phyloP scores from a whole-genome alignment of 2,113 vertebrate genomes.

The Mungos mungo region DNA sequence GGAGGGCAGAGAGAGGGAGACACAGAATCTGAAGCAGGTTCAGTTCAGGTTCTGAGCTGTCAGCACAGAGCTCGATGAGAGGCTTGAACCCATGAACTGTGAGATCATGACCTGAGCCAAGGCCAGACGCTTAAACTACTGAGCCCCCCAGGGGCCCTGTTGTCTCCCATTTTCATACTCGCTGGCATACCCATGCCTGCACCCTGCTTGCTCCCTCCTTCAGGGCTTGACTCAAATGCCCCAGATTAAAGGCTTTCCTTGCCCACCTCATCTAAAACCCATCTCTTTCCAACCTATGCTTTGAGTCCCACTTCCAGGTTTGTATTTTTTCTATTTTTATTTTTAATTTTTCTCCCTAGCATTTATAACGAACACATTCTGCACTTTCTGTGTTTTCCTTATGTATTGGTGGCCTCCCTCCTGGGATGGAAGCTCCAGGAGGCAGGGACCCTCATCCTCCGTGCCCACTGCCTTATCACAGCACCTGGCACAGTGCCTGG shows the following conservation, averaged over 20 bases:
- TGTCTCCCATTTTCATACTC: not conserved
- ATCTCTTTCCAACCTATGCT: not conserved
- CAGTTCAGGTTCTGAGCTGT: too few species aligned
- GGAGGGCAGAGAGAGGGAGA: too few species aligned
- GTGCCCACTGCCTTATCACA: not conserved
- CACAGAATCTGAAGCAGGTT: too few species aligned
- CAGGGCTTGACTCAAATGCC: not conserved
- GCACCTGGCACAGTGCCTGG: not conserved
- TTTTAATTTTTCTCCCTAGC: not conserved
- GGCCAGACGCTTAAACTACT: too few species aligned
- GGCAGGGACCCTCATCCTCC: not conserved
- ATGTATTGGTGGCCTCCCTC: not conserved
- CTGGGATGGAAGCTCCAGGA: not conserved
- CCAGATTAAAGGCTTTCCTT: not conserved
- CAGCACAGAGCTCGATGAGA: too few species aligned
- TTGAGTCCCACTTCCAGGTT: not conserved
- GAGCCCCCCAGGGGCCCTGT: too few species aligned
- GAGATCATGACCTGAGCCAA: too few species aligned
- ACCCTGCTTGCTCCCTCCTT: not conserved
- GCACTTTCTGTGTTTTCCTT: not conserved
- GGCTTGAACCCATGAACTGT: too few species aligned
- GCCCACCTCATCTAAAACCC: not conserved
- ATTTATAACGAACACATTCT: not conserved
- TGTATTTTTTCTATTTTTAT: not conserved
- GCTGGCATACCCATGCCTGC: not conserved